phyloP scores from a whole-genome alignment of 2,113 vertebrate genomes.

The Mormoops blainvillei region DNA sequence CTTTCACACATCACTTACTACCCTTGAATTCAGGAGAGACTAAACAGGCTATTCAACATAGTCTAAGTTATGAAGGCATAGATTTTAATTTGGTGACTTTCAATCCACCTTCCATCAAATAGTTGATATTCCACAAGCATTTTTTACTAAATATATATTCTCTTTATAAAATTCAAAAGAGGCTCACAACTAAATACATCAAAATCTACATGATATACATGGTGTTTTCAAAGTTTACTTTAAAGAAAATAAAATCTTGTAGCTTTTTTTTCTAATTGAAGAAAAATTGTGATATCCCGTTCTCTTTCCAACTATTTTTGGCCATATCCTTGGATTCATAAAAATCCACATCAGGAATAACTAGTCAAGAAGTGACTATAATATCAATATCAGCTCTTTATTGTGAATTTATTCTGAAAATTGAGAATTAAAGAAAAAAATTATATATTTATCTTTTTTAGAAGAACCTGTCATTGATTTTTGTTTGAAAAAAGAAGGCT shows the following conservation, averaged over 20 bases:
- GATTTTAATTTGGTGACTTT: not conserved
- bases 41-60: not conserved
- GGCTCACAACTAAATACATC: not conserved
- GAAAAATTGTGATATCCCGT: not conserved
- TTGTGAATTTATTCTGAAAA: not conserved
- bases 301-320: not conserved
- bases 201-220: not conserved
- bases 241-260: not conserved
- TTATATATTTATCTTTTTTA: not conserved
- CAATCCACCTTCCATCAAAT: not conserved
- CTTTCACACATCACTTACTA: slow-evolving; percentile 23
- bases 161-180: not conserved
- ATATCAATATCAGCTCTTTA: not conserved
- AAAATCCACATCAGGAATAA: not conserved
- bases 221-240: not conserved
- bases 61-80: not conserved
- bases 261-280: not conserved
- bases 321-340: not conserved
- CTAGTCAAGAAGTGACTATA: not conserved
- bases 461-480: not conserved
- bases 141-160: not conserved
- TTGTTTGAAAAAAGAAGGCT: not conserved
- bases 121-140: not conserved
- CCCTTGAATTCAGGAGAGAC: slow-evolving; percentile 12
- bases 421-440: not conserved